Base-by-base conservation (phyloP, 2,113 vertebrate genomes). In the Micronycteris hirsuta region DNA sequence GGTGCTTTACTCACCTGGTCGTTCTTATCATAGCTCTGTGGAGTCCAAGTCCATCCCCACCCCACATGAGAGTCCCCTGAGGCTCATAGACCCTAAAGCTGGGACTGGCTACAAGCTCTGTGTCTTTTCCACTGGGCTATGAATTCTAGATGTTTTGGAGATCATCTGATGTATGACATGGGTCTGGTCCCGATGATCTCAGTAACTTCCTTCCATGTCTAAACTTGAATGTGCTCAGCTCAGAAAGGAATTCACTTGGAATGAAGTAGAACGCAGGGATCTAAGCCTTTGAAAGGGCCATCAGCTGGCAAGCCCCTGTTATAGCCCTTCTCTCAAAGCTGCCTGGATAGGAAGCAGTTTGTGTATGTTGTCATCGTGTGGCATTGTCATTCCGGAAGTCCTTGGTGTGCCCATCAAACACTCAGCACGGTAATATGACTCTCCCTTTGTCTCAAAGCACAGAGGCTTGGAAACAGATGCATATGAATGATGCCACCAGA, bases 401-500 rank as follows among this genome's bases (percentile, higher is more conserved):
- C 22, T 56, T 20, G n/a, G 58, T 90, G 33, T 49, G 95, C 95
- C 82, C 87, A 78, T 93, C 78, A 95, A 96, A 89, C 80, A 36
- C 36, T 95, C 81, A 47, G 33, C 56, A 80, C 96, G 82, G 43
- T 94, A 68, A 89, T 80, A 38, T 86, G 73, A 81, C 19, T 85
- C 28, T 93, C 78, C 20, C 12, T 95, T 28, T 36, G 63, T 52
- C 33, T 56, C 93, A 38, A 43, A 94, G 90, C 15, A 33, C 38
- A 12, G 38, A 26, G 28, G 14, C 54, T 97, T 94, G 95, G 70
- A 97, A 97, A 61, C 24, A 89, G 58, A 93, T 80, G 41, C 7
- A n/a, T 96, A 87, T 90, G 77, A 96, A 80, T 96, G 97, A 90
- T 22, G 67, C 12, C 43, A 82, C 73, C 89, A 97, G 74, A 83